Base-by-base conservation (phyloP, 2,888 invertebrate genomes). In the Thelaira solivaga region DNA sequence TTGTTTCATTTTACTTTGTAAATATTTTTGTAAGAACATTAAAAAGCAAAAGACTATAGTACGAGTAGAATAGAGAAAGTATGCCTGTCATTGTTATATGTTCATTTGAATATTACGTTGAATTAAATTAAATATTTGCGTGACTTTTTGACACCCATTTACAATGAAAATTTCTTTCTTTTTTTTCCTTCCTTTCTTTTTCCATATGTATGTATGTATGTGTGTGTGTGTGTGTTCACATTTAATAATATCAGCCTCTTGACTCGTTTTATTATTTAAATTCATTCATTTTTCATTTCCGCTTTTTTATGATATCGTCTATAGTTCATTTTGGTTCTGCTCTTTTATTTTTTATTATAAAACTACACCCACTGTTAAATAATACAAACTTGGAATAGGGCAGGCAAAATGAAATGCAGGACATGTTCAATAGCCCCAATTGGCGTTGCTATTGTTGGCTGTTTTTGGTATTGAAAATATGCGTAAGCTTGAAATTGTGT, bases 111-210 rank as follows among this genome's bases (percentile, higher is more conserved):
- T 64, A 76, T 51, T 62, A 71, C 26, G 55, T 57, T 71, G 57
- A 67, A 67, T 74, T 76, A 64, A 76, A 76, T 76, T 76, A 76
- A 76, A 76, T 71, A 71, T 76, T 76, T 71, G 71, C 76, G 71
- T 76, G 76, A 71, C 71, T 76, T 76, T 59, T 69, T 71, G 76
- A 71, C 76, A 76, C 71, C 51, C 71, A 76, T 41, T 71, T 47
- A 59, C 18, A 75, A 57, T 31, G 39, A 62, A 34, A 47, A 31
- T 62, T 69, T 67, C 16, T 20, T 72, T 39, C 20, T 51, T 2
- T 36, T 10, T 29, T 39, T n/a, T 41, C 34, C 20, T 34, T 20
- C 2, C 31, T 18, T 6, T 36, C 4, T 29, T 6, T 18, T 7
- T 1, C n/a, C 7, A 8, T 26, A 1, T 22, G 45, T 16, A 16